phyloP scores from a whole-genome alignment of 2,797 vertebrate species.

The Eidolon dupreanum region DNA sequence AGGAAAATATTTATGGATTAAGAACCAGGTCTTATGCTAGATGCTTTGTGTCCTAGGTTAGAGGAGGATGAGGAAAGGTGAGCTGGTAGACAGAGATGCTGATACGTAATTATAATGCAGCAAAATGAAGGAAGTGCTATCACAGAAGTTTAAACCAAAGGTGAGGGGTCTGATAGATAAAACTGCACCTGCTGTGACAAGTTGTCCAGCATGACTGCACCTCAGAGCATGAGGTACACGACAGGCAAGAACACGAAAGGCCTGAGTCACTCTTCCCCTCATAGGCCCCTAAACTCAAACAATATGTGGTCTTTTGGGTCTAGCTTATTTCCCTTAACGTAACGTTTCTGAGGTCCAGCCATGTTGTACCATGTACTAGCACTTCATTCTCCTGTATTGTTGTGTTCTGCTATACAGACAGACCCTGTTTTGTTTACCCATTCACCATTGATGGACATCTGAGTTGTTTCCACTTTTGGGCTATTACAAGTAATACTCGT shows the following conservation, averaged over 20 bases:
- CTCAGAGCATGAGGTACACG: fast-evolving
- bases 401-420: fast-evolving
- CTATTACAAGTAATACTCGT: not conserved
- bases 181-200: too few relatives aligned
- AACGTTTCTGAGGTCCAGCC: not conserved
- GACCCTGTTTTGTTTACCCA: not conserved
- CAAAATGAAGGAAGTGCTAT: not conserved
- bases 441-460: not conserved
- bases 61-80: not conserved
- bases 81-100: not conserved
- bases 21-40: not conserved
- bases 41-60: not conserved
- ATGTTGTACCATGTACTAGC: not conserved
- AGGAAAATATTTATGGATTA: not conserved
- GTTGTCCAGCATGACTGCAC: fast-evolving
- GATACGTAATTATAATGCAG: not conserved
- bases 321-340: not conserved
- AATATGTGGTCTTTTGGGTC: not conserved
- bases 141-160: not conserved
- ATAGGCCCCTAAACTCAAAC: not conserved
- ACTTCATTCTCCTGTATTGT: fast-evolving
- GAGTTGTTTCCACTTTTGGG: not conserved
- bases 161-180: not conserved
- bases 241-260: not conserved
- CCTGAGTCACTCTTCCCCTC: not conserved